These are phyloP conservation scores for Phoxinus phoxinus DNA, from an alignment of 2,113 vertebrate species.

Conservation along the genomic window DNA sequence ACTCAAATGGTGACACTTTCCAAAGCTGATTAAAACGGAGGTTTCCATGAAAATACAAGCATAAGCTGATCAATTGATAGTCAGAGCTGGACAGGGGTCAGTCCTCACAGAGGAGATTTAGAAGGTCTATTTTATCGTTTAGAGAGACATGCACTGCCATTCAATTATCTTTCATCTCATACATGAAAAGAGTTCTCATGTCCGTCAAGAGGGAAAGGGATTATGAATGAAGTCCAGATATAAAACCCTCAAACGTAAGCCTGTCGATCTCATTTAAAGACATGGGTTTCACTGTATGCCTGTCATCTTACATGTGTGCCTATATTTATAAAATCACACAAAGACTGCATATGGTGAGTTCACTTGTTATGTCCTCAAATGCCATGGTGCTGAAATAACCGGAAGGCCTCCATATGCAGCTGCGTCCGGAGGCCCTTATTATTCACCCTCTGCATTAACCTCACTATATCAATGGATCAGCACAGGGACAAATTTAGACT, in stretches of 20 bases:
- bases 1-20: not conserved
- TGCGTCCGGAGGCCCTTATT: constrained; percentile 25
- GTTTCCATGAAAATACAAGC: not conserved
- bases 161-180: constrained; percentile 11
- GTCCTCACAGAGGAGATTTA: not conserved
- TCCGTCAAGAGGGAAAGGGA: not conserved
- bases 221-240: constrained; percentile 17
- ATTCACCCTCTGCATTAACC: not conserved
- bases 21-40: not conserved
- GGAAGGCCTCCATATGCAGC: constrained; percentile 33
- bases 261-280: constrained; percentile 18
- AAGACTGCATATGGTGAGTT: constrained; percentile 14
- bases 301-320: not conserved
- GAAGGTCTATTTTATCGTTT: not conserved
- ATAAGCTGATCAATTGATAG: not conserved
- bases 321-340: constrained; percentile 31
- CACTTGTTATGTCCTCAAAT: constrained; percentile 39
- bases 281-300: not conserved
- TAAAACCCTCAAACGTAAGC: constrained; percentile 6
- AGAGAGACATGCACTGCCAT: constrained; percentile 4
- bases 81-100: not conserved
- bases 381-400: constrained; percentile 26
- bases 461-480: not conserved
- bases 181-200: not conserved
- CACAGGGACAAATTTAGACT: not conserved